Conservation (phyloP, 2,113 vertebrate genomes). For the Camarhynchus parvulus region DNA sequence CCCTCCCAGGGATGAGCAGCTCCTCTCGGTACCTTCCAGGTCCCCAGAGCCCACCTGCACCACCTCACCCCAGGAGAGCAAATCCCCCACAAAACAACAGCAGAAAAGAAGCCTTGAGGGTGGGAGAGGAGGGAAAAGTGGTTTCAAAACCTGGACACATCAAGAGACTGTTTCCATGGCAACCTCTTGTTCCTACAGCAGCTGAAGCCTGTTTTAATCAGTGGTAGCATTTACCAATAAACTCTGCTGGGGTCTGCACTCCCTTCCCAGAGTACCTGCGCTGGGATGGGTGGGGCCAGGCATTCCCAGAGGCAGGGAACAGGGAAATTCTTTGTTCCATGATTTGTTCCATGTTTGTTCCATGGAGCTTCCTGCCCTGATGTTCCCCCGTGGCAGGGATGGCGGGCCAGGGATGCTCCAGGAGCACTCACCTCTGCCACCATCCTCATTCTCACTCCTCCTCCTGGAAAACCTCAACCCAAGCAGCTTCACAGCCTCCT, state of each 20-base stretch:
- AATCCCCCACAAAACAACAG: conserved; percentile 11
- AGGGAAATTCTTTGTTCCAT: background rate
- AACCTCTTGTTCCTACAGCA: conserved; percentile 68
- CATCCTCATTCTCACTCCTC: background rate
- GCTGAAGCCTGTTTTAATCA: conserved; percentile 74
- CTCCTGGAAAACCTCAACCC: background rate
- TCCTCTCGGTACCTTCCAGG: background rate
- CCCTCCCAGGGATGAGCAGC: background rate
- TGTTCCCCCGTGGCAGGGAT: fast-evolving
- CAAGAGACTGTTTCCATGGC: conserved; percentile 77
- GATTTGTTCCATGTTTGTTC: background rate
- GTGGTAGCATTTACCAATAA: conserved; percentile 30
- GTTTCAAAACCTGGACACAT: conserved; percentile 78
- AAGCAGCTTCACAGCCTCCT: background rate
- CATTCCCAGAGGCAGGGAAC: background rate
- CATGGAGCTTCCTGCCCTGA: background rate
- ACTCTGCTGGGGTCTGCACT: conserved; percentile 9
- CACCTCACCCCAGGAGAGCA: background rate
- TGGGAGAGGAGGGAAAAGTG: background rate
- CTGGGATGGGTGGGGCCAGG: background rate
- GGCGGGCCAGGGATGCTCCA: background rate
- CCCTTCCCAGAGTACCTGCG: background rate
- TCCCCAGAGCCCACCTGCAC: background rate
- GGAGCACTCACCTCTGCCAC: fast-evolving
- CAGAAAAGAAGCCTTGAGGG: background rate